Evolutionary conservation across 2,888 invertebrate genomes (phyloP).

Genomic region (Amitus sp.): DNA sequence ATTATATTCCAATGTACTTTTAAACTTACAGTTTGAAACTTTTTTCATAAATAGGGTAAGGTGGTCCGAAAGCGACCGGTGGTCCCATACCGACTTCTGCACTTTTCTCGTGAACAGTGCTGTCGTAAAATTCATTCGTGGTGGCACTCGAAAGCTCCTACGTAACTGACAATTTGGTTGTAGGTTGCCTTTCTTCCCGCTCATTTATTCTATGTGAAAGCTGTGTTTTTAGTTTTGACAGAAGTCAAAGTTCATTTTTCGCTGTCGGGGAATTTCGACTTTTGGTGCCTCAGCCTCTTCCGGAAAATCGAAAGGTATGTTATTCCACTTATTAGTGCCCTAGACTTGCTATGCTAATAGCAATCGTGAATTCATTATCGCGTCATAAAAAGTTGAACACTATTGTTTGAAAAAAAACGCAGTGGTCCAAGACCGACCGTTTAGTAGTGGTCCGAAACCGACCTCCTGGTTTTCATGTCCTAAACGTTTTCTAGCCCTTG

Average conservation of each 20-base stretch:
- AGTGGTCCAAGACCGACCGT: not conserved
- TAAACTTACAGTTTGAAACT: too few species aligned
- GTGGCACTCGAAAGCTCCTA: not conserved
- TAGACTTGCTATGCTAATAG: too few species aligned
- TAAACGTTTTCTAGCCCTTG: constrained; percentile 7
- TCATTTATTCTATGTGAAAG: not conserved
- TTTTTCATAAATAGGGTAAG: too few species aligned
- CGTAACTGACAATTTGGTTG: not conserved
- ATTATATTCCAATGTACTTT: too few species aligned
- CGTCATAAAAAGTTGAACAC: not conserved
- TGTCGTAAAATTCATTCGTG: too few species aligned
- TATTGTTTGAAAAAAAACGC: not conserved
- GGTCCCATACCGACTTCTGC: too few species aligned
- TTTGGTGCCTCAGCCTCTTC: not conserved
- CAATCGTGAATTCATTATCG: too few species aligned
- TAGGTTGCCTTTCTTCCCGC: not conserved
- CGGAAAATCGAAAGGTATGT: not conserved
- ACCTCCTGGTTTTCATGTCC: not conserved
- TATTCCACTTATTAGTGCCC: not conserved
- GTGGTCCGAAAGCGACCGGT: too few species aligned
- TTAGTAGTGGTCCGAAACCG: constrained; percentile 2
- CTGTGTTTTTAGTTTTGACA: not conserved
- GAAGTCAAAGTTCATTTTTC: not conserved
- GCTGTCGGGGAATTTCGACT: not conserved
- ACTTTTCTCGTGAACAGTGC: too few species aligned